Percentiles rank a stretch among this genome's conserved stretches.
Evolutionary conservation across 1,140 invertebrate genomes (phyloP).

Genomic region (Cheumatopsyche charites): DNA sequence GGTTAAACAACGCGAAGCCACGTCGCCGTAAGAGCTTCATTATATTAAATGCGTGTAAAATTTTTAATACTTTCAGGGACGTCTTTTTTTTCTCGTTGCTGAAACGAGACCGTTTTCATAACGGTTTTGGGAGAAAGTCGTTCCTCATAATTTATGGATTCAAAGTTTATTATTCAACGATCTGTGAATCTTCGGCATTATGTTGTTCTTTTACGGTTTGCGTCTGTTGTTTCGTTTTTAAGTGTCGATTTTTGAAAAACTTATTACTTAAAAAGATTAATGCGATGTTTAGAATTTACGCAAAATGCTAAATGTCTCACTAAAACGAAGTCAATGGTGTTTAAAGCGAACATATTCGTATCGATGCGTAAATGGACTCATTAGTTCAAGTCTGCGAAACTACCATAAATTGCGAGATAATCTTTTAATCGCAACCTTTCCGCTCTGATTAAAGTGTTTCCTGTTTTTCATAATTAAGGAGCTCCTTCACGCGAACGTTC

Average conservation of each 20-base stretch:
- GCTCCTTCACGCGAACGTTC: slow-evolving; percentile 8
- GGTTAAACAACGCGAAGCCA: not conserved
- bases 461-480: slow-evolving; percentile 39
- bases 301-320: no score
- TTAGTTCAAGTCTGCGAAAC: not conserved
- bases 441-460: slow-evolving; percentile 35
- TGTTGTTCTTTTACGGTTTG: not conserved
- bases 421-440: slow-evolving; percentile 35
- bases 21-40: slow-evolving; percentile 7
- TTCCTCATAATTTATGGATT: slow-evolving; percentile 33
- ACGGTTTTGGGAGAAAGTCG: not conserved
- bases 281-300: no score
- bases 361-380: no score
- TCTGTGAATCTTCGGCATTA: slow-evolving; percentile 30
- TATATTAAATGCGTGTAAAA: not conserved
- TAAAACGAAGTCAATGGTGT: no score
- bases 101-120: no score
- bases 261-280: no score
- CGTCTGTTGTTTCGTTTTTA: no score
- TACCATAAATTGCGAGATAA: slow-evolving; percentile 22
- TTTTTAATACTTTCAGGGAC: no score
- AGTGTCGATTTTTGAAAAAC: no score
- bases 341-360: no score
- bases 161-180: slow-evolving; percentile 36
- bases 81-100: no score